Evolutionary conservation across 2,797 vertebrate species (phyloP), one percentile per base, ranked within the genome.

Genomic region (Tenualosa thibaudeaui): DNA sequence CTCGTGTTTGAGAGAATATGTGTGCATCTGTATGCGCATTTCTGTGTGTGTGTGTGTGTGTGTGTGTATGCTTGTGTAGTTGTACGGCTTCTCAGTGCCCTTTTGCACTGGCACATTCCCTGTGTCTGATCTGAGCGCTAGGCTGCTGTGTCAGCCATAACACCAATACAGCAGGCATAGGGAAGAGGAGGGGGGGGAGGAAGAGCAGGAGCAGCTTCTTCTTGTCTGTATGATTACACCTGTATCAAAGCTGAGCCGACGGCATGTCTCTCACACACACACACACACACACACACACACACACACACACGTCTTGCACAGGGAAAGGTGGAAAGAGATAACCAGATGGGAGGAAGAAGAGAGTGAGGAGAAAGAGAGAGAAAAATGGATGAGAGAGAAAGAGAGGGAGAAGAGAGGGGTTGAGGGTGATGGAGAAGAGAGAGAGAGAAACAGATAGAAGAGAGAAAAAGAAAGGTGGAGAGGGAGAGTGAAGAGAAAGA

Each of bases 81-180:
- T 40, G 37, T 22, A 40, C 22, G 40, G 50, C 10, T 9, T 51
- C 50, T 51, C 3, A 22, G 3, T 62, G 58, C 24, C 58, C 58
- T 62, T 24, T 62, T 62, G 58, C 58, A 62, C 58, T 60, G 22
- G 58, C 7, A 24, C 6, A n/a, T 24, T 62, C n/a, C 58, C 58
- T n/a, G n/a, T 8, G 22, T 62, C 8, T 62, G n/a, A 62, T 62
- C 5, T 24, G 58, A 62, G 58, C n/a, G 10, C 58, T 24, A n/a
- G 40, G 17, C 71, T 78, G 71, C 71, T 78, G 71, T 78, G 71
- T 78, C 71, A 78, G 71, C 71, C 71, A 71, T 40, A 71, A 71
- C 58, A 17, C 68, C 12, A 2, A 75, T 19, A 43, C 15, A 17
- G 37, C 37, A 37, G 31, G 31, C 26, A 40, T 5, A 65, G 24